Percentiles rank a stretch among this genome's conserved stretches.
Conservation (phyloP, 2,797 vertebrate genomes). For the Orientallactaga sibirica region DNA sequence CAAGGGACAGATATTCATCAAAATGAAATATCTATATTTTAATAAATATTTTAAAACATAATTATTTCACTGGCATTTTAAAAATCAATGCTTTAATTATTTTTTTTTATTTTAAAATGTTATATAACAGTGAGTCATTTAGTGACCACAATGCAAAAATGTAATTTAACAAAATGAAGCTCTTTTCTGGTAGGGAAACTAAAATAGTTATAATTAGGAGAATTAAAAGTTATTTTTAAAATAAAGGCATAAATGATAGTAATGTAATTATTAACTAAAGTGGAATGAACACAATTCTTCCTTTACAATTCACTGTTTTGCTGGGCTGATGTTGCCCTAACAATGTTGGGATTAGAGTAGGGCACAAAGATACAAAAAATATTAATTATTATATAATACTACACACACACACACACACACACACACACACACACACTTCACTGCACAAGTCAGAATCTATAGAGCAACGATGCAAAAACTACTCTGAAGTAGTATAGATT, state of each 20-base stretch:
- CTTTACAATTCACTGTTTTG: slow-evolving; percentile 15
- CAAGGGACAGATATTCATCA: neutral
- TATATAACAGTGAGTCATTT: neutral
- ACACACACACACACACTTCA: rapidly evolving
- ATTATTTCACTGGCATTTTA: neutral
- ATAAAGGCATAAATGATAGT: slow-evolving; percentile 14
- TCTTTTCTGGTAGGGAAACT: slow-evolving; percentile 17
- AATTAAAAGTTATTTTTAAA: slow-evolving; percentile 49
- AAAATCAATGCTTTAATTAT: slow-evolving; percentile 20
- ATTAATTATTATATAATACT: too few species aligned
- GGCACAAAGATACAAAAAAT: neutral
- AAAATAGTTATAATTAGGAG: slow-evolving; percentile 47
- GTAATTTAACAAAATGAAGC: slow-evolving; percentile 34
- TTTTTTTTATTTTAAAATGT: slow-evolving; percentile 53
- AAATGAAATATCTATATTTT: neutral
- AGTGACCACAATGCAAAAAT: slow-evolving; percentile 35
- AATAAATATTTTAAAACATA: slow-evolving; percentile 26
- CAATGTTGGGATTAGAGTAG: neutral
- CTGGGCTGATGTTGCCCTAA: neutral
- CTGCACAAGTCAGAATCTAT: neutral
- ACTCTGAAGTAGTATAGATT: neutral
- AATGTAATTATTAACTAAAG: slow-evolving; percentile 51
- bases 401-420: too few species aligned
- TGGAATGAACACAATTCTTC: neutral
- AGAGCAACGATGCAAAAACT: neutral